Conservation (phyloP, 2,888 invertebrate species). For the Tanytarsus gracilentus region DNA sequence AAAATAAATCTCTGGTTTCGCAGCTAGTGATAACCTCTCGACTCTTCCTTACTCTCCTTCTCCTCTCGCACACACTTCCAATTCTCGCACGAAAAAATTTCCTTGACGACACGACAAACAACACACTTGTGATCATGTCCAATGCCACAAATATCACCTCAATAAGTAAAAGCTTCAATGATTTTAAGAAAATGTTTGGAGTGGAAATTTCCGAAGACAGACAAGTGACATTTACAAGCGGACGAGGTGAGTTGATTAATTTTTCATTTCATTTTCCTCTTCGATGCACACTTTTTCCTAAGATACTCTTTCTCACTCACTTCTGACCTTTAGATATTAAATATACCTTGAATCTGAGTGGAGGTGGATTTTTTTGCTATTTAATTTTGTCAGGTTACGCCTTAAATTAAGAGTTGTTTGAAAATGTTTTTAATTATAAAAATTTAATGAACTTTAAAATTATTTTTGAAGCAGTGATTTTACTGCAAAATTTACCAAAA, state of each 20-base stretch:
- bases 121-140: slow-evolving; percentile 12
- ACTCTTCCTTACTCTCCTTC: not conserved
- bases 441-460: too few relatives aligned
- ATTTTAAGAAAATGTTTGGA: slow-evolving; percentile 20
- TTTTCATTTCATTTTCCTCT: not conserved
- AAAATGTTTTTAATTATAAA: too few relatives aligned
- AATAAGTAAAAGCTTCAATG: slow-evolving; percentile 6
- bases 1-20: slow-evolving; percentile 9
- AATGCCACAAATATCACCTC: slow-evolving; percentile 8
- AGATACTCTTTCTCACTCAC: not conserved
- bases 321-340: too few relatives aligned
- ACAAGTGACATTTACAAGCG: slow-evolving; percentile 2
- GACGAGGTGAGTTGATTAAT: slow-evolving; percentile 7
- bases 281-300: too few relatives aligned
- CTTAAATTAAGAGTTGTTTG: too few relatives aligned
- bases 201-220: slow-evolving; percentile 13
- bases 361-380: too few relatives aligned
- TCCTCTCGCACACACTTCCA: not conserved
- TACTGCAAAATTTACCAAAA: too few relatives aligned
- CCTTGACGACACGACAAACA: not conserved
- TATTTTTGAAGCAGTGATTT: too few relatives aligned
- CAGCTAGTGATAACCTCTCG: slow-evolving; percentile 18
- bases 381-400: too few relatives aligned
- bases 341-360: too few relatives aligned
- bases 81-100: slow-evolving; percentile 6